Evolutionary conservation across 1,140 invertebrate genomes (phyloP), one percentile per base, ranked within the genome.

Genomic region (Ostrea denselamellosa): DNA sequence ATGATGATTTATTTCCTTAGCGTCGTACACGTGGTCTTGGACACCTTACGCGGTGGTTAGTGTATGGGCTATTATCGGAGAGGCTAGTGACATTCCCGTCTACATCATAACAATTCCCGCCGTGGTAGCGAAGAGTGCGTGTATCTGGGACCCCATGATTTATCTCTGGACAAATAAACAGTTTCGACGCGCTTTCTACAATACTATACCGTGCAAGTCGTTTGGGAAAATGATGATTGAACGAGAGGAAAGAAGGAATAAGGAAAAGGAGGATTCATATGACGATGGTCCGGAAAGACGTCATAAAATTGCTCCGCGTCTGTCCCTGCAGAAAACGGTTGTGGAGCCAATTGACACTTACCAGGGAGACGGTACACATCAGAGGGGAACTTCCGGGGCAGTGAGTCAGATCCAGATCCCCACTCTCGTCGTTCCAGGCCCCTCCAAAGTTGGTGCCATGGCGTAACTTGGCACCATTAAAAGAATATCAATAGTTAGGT

Each of bases 161-260:
- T 93, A 93, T 68, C 88, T 93, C 19, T 82, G 83, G 52, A 92
- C 90, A 22, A 93, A 93, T 85, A 85, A 90, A 58, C 91, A 92
- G 77, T 91, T 92, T 83, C 52, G 91, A 12, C 65, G 14, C 44
- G 90, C 88, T 0, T 88, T 92, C 25, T 91, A 87, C 53, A 62
- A 88, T 10, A 85, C 88, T 0, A 22, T 92, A 51, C 92, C 92
- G 2, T 92, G 91, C 83, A 44, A 71, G 0, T 82, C 56, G 17
- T 14, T 89, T 5, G 19, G 52, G 14, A 34, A 51, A 25, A 83
- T 53, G 22, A 25, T 85, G 19, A 25, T 65, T 4, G 58, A 86
- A 17, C 52, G 54, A 34, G 65, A 86, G 28, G 85, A 89, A 34
- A 51, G n/a, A 28, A 85, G 71, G 28, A 28, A 77, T 12, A 53